Evolutionary conservation across 2,797 vertebrate species (phyloP).

Genomic region (Limnodromus scolopaceus): DNA sequence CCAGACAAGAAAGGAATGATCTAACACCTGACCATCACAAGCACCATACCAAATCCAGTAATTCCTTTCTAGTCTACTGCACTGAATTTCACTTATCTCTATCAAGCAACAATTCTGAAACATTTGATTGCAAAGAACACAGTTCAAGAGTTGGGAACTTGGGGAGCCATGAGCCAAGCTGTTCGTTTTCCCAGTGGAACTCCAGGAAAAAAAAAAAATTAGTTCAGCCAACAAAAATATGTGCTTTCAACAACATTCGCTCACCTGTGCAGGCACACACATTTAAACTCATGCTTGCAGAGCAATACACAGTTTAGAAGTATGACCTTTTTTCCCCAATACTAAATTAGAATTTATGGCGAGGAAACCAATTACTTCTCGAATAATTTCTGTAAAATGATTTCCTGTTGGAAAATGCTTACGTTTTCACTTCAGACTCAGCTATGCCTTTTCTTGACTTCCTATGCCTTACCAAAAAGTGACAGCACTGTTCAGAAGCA

Average conservation of each 20-base stretch:
- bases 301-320: not conserved
- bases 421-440: slow-evolving; percentile 20
- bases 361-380: not conserved
- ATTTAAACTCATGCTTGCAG: not conserved
- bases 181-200: not conserved
- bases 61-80: not conserved
- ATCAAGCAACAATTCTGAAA: not conserved
- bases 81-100: not conserved
- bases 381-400: not conserved
- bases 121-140: not conserved
- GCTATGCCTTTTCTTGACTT: not conserved
- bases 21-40: not conserved
- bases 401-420: slow-evolving; percentile 5
- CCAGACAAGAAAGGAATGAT: not conserved
- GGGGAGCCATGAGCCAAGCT: not conserved
- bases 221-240: not conserved
- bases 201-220: not conserved
- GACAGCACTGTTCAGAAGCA: not conserved
- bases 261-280: not conserved
- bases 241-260: not conserved
- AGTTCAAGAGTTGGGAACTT: not conserved
- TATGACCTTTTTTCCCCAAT: not conserved
- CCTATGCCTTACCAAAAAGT: not conserved
- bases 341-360: not conserved
- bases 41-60: not conserved